Evolutionary conservation across 2,888 invertebrate genomes (phyloP).

Genomic region (Ariolimax columbianus): DNA sequence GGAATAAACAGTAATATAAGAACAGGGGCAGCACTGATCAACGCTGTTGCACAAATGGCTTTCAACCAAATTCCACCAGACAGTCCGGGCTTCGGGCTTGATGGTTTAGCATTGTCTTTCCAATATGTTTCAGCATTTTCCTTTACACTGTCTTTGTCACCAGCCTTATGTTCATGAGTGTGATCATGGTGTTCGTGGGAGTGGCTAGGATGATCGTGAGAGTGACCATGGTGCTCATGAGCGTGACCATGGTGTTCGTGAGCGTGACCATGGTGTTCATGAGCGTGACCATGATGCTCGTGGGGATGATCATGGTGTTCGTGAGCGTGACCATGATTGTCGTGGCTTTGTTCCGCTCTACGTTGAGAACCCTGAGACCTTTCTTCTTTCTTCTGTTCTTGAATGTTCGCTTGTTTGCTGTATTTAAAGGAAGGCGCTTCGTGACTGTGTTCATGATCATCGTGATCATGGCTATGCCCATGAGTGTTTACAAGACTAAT

Average conservation of each 20-base stretch:
- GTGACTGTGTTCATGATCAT: constrained; percentile 54
- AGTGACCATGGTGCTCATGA: constrained; percentile 51
- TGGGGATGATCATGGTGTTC: constrained; percentile 52
- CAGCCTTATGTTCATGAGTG: constrained; percentile 81
- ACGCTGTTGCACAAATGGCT: constrained; percentile 92
- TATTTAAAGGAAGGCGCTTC: constrained; percentile 87
- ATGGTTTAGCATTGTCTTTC: neutral
- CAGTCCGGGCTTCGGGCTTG: constrained; percentile 24
- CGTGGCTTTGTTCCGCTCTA: constrained; percentile 48
- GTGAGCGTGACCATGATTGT: constrained; percentile 82
- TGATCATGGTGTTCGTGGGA: constrained; percentile 51
- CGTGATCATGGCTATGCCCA: constrained; percentile 48
- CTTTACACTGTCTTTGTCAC: constrained; percentile 29
- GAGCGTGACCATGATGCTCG: constrained; percentile 49
- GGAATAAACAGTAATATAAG: constrained; percentile 95
- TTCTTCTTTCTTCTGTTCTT: constrained; percentile 38
- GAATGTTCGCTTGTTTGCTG: constrained; percentile 85
- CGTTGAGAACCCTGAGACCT: constrained; percentile 48
- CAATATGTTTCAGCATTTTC: constrained; percentile 18
- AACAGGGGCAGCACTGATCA: constrained; percentile 97
- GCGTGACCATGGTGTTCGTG: constrained; percentile 55
- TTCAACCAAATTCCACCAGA: constrained; percentile 84
- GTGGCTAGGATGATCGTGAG: constrained; percentile 49
- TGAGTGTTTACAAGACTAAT: constrained; percentile 38
- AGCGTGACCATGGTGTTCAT: constrained; percentile 81